These are phyloP conservation scores for Hirtodrosophila confusa DNA, from an alignment of 2,888 invertebrate genomes.

Conservation along the genomic window DNA sequence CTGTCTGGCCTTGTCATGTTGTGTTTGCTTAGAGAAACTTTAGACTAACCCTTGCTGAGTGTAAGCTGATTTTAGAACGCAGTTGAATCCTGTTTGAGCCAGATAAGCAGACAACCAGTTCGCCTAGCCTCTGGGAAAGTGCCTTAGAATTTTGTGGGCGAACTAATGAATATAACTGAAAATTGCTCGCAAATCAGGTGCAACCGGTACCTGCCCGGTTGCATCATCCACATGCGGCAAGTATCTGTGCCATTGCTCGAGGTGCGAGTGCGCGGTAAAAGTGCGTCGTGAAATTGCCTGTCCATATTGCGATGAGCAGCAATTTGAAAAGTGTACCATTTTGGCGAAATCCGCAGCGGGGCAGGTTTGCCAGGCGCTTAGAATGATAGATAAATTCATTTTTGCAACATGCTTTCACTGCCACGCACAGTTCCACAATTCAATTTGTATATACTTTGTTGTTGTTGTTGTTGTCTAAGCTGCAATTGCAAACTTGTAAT, in stretches of 20 bases:
- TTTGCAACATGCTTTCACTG: constrained; percentile 62
- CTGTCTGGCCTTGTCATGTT: constrained; percentile 23
- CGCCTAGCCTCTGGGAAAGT: constrained; percentile 56
- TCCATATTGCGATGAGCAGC: background rate
- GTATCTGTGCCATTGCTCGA: constrained; percentile 34
- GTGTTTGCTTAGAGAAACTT: constrained; percentile 8
- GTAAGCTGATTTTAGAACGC: background rate
- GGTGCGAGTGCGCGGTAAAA: constrained; percentile 46
- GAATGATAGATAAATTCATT: constrained; percentile 18
- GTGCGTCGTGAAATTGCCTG: constrained; percentile 53
- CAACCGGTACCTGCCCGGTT: constrained; percentile 51
- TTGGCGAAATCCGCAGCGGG: constrained; percentile 42
- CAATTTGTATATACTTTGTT: constrained; percentile 17
- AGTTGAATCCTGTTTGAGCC: constrained; percentile 28
- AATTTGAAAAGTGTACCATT: constrained; percentile 43
- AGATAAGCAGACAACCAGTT: constrained; percentile 34
- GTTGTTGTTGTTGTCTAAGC: background rate
- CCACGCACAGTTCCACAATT: constrained; percentile 16
- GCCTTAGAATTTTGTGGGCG: constrained; percentile 35
- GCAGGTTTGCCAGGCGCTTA: constrained; percentile 38
- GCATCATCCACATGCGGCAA: constrained; percentile 35
- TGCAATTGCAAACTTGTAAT: constrained; percentile 26
- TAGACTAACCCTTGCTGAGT: constrained; percentile 14
- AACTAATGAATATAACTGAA: background rate
- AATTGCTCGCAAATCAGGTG: constrained; percentile 35